Base-by-base conservation (phyloP, 2,113 vertebrate genomes). In the Equus quagga region DNA sequence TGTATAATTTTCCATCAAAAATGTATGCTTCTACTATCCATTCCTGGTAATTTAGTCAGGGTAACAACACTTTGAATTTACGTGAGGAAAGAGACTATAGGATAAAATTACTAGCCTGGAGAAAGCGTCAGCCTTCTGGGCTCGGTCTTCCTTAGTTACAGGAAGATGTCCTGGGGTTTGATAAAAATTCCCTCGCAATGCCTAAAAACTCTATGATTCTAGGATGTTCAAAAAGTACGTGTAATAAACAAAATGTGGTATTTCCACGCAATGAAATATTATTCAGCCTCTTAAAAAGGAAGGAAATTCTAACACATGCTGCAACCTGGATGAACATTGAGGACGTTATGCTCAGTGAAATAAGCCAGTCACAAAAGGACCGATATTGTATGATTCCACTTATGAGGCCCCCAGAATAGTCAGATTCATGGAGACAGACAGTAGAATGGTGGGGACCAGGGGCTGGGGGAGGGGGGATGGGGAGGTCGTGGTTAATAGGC, bases 381-480 rank as follows among this genome's bases (percentile, higher is more conserved):
- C 15, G 0, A 18, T 4, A 1, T 4, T n/a, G 18, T 46, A 0
- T 9, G 60, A 17, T 11, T 15, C 7, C 21, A 19, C 62, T 28
- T 67, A 3, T 13, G 65, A 13, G 44, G 9, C 5, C 41, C 49
- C 14, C 21, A 10, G 49, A 80, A 6, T 8, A 13, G 36, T 24
- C n/a, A 41, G 5, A 33, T 17, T 9, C 9, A 6, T 4, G 8
- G 78, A 91, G 46, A 33, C 14, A 15, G 83, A 80, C 8, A 10
- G 36, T 4, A 28, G 81, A 11, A 3, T 0, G 54, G 60, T 10
- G 60, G 58, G 18, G 31, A 44, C 33, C 23, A 1, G 51, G 24
- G 26, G 3, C 17, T 10, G 41, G 36, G 65, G 2, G 3, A 3
- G 9, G 1, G 11, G 13, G 15, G 1, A 5, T 4, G 7, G 17